Evolutionary conservation across 2,888 invertebrate genomes (phyloP), one percentile per base, ranked within the genome.

Genomic region (Yponomeuta evonymella): DNA sequence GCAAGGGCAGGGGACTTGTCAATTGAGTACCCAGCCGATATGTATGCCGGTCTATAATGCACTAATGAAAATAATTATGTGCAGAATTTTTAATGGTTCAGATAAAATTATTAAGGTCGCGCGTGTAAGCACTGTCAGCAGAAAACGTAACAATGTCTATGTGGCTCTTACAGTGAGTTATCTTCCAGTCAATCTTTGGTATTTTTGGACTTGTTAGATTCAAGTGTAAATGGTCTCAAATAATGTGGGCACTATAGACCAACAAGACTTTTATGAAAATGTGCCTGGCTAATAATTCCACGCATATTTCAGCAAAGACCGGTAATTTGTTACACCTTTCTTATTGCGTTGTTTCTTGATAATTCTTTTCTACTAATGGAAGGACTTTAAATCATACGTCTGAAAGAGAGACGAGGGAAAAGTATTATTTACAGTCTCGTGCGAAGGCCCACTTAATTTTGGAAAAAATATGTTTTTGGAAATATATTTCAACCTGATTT

Each of bases 371-470:
- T 48, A 67, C 23, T 67, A 67, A 67, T 67, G 48, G n/a, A 48
- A 43, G 23, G 48, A 48, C 67, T 67, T 67, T 67, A 67, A 67
- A 67, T 67, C 67, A 67, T 36, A 48, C 23, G 43, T 48, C 43
- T 48, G 66, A 70, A 70, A 48, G 48, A 12, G 66, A 51, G 33
- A 65, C 10, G 23, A 70, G 66, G 23, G 70, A 70, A 36, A 64
- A 72, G 73, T 71, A 76, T 79, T 79, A 80, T 78, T 79, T 78
- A 80, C 76, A 75, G 72, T 77, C 77, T 78, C 77, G 76, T 77
- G 79, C 74, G 69, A 70, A 72, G 72, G 69, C 72, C 75, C 75
- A 73, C 74, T 75, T 78, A 76, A 77, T 76, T 77, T 78, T 73
- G 75, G 73, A 72, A 73, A 74, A 74, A 73, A 72, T 73, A 73